Evolutionary conservation across 2,888 invertebrate genomes (phyloP).

Genomic region (Elmis aenea): DNA sequence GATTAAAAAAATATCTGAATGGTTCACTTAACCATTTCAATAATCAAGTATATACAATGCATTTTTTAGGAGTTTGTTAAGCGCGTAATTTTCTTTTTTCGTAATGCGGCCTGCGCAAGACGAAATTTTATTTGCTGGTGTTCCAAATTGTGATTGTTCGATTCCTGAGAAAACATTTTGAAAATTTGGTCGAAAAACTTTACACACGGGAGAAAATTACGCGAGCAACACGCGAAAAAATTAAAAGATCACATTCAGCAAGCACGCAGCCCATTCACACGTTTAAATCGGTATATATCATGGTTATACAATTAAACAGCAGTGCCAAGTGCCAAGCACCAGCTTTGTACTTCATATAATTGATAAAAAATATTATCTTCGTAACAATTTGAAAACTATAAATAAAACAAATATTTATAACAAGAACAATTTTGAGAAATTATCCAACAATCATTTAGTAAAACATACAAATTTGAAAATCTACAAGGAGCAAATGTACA

Average conservation of each 20-base stretch:
- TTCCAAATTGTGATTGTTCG: too few species aligned
- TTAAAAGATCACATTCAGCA: too few species aligned
- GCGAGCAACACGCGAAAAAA: too few species aligned
- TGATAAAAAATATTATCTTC: constrained; percentile 38
- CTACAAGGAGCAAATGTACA: constrained; percentile 23
- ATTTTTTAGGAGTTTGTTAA: too few species aligned
- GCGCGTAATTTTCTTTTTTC: constrained; percentile 16
- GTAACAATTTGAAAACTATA: constrained; percentile 35
- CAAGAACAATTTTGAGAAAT: constrained; percentile 42
- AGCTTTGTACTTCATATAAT: constrained; percentile 41
- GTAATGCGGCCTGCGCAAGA: constrained; percentile 19
- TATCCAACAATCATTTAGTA: constrained; percentile 23
- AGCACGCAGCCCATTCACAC: too few species aligned
- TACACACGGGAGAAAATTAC: too few species aligned
- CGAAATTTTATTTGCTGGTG: too few species aligned
- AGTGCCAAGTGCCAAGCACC: constrained; percentile 19
- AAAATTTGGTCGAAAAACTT: too few species aligned
- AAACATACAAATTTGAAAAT: constrained; percentile 18
- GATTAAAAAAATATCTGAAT: too few species aligned
- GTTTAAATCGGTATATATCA: constrained; percentile 5
- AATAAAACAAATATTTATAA: constrained; percentile 40
- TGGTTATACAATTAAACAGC: constrained; percentile 18
- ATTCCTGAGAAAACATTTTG: constrained; percentile 24
- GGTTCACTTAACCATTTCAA: too few species aligned
- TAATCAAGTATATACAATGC: too few species aligned